Percentiles rank a stretch among this genome's conserved stretches.
These are phyloP conservation scores for Muscicapa striata DNA, from an alignment of 2,797 vertebrate genomes.

Conservation along the genomic window DNA sequence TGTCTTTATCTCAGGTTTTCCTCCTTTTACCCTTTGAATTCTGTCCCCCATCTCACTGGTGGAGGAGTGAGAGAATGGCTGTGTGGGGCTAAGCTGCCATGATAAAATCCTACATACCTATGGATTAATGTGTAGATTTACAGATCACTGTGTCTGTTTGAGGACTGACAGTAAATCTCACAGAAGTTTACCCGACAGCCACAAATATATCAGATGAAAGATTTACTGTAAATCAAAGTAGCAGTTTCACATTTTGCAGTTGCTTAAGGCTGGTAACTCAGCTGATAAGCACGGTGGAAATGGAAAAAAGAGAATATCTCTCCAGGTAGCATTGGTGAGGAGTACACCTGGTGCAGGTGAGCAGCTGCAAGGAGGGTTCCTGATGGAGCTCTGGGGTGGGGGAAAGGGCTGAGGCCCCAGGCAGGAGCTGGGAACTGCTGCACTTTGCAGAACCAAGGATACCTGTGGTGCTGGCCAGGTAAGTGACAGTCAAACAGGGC, in stretches of 20 bases:
- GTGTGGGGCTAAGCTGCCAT: background rate
- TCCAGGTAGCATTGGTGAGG: background rate
- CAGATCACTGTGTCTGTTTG: background rate
- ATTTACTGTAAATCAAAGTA: background rate
- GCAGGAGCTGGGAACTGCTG: background rate
- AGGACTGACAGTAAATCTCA: background rate
- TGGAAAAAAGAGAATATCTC: background rate
- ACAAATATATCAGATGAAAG: background rate
- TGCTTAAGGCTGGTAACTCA: background rate
- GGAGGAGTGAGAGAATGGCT: background rate
- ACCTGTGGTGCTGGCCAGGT: background rate
- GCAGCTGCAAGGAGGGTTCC: background rate
- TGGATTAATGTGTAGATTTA: background rate
- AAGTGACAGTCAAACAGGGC: fast-evolving
- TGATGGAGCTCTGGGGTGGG: background rate
- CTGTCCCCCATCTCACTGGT: fast-evolving
- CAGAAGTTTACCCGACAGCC: background rate
- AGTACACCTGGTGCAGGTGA: background rate
- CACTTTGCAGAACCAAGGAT: background rate
- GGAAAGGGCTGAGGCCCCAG: background rate
- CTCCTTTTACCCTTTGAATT: background rate
- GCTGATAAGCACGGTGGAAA: background rate
- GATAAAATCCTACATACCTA: background rate
- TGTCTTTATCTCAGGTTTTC: background rate
- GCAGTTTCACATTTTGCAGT: background rate